Percentiles rank a stretch among this genome's conserved stretches.
Conservation (phyloP, 2,888 invertebrate species). For the Eupeodes luniger region DNA sequence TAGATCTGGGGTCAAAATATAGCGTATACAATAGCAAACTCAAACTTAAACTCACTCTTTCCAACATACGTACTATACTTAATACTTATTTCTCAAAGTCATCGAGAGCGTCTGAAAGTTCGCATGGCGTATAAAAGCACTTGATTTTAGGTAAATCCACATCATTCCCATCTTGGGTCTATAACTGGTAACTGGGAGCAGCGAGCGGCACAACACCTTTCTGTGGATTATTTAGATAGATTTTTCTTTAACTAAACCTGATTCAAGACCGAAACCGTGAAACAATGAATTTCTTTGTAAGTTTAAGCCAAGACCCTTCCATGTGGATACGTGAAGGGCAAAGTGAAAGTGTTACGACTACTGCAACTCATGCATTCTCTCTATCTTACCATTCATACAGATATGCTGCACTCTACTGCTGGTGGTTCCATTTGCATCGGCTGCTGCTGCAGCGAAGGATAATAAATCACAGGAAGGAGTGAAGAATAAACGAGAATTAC, state of each 20-base stretch:
- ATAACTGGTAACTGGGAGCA: slow-evolving; percentile 53
- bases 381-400: slow-evolving; percentile 25
- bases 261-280: slow-evolving; percentile 35
- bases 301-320: slow-evolving; percentile 56
- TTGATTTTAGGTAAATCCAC: slow-evolving; percentile 76
- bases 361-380: slow-evolving; percentile 52
- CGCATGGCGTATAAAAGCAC: slow-evolving; percentile 77
- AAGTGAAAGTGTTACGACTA: slow-evolving; percentile 61
- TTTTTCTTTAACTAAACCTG: slow-evolving; percentile 15
- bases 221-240: slow-evolving; percentile 63
- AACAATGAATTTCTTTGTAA: slow-evolving; percentile 77
- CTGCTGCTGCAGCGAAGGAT: slow-evolving; percentile 56
- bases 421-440: slow-evolving; percentile 52
- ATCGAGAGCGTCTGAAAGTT: slow-evolving; percentile 34
- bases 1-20: slow-evolving; percentile 67
- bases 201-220: slow-evolving; percentile 44
- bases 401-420: slow-evolving; percentile 69
- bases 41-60: slow-evolving; percentile 13
- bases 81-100: slow-evolving; percentile 33
- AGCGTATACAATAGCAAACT: slow-evolving; percentile 38
- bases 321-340: slow-evolving; percentile 64
- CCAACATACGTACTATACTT: background rate
- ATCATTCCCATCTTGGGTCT: slow-evolving; percentile 77
- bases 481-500: slow-evolving; percentile 74
- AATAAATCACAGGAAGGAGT: slow-evolving; percentile 52